Base-by-base conservation (phyloP, 2,113 vertebrate genomes). In the Salminus brasiliensis region DNA sequence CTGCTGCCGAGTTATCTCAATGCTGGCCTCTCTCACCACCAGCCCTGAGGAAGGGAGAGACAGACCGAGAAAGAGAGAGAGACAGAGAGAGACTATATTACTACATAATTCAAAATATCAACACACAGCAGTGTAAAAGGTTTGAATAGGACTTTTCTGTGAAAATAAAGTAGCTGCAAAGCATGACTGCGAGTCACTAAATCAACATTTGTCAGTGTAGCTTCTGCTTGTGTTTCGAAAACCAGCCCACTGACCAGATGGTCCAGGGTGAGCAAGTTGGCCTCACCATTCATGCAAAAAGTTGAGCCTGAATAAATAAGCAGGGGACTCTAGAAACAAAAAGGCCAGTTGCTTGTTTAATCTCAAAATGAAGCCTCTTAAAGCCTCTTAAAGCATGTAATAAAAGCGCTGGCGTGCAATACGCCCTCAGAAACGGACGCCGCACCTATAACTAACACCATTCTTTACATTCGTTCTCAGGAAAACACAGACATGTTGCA, bases 21-120 rank as follows among this genome's bases (percentile, higher is more conserved):
- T 99, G 88, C 96, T 97, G n/a, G 98, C 98, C 89, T 98, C 98
- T 25, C 97, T 92, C 66, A 99, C 96, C 55, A 98, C 96, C 87
- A 98, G 92, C 86, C 97, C 98, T 99, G 91, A 2, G 25, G n/a
- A 49, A n/a, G 29, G 25, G 13, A 63, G 6, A 59, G 21, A 67
- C 9, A 72, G 70, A 70, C 4, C 9, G 25, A 85, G 25, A n/a
- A 52, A 55, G 23, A 8, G 23, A 49, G 10, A 1, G 34, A 66
- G n/a, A 65, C 60, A 72, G 18, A 1, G 29, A 23, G 59, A 62
- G 13, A 34, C 39, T 45, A 43, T 27, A 15, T 29, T 16, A 45
- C n/a, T 62, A 63, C 68, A 65, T 60, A 65, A 65, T 66, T 72
- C 32, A 49, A 29, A 39, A 53, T 11, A 27, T 65, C 2, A 43